A percentile compares a stretch with the other conserved stretches of the same genome.
phyloP scores from a whole-genome alignment of 2,113 vertebrate species.

The Centropristis striata region DNA sequence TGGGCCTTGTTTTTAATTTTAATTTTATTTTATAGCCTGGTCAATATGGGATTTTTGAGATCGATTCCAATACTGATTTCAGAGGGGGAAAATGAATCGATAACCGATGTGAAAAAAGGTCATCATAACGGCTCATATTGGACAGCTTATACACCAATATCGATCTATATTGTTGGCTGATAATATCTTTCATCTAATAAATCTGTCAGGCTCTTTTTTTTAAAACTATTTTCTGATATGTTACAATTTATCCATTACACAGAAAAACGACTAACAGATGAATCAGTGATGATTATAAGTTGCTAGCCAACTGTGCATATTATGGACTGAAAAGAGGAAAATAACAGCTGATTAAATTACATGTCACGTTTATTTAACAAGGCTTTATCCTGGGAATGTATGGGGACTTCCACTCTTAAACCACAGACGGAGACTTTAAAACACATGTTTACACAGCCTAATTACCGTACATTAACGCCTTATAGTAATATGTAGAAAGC shows the following conservation, averaged over 20 bases:
- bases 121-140: no score
- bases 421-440: slow-evolving; percentile 28
- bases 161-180: no score
- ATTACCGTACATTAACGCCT: slow-evolving; percentile 47
- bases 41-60: no score
- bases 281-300: neutral
- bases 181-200: no score
- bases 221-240: neutral
- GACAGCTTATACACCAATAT: no score
- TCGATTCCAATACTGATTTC: no score
- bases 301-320: neutral
- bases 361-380: neutral
- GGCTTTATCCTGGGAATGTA: neutral
- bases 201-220: no score
- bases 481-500: slow-evolving; percentile 17
- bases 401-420: neutral
- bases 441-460: slow-evolving; percentile 17
- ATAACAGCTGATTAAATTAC: neutral
- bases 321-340: neutral
- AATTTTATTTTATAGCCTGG: no score
- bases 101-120: no score
- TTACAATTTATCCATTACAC: neutral
- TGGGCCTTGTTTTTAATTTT: neutral
- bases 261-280: neutral
- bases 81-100: no score